Evolutionary conservation across 2,888 invertebrate genomes (phyloP), one percentile per base, ranked within the genome.

Genomic region (Leptarthrus brevirostris): DNA sequence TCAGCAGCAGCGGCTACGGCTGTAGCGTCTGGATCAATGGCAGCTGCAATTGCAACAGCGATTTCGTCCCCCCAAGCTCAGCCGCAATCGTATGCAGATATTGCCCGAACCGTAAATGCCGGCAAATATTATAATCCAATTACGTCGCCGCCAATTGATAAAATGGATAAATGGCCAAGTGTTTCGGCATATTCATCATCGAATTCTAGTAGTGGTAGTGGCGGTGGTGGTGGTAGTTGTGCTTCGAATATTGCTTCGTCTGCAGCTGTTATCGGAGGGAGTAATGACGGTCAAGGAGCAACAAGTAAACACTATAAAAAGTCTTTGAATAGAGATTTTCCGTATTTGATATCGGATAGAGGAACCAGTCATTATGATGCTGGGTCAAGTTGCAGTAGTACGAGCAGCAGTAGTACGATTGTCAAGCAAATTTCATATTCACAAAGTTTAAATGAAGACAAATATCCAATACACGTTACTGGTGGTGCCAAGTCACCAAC

Each of bases 71-170:
- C 78, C 71, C 84, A 79, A 77, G 80, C 78, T 79, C 84, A 77
- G 79, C 85, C 80, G 79, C 86, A 81, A 83, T 93, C 93, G 12
- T 95, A 94, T 86, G 94, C 94, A 0, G 94, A 94, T 81, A 94
- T 94, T 80, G 92, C 94, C 69, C 89, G 91, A 78, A 88, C 86
- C 80, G 84, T 86, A 14, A 82, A 79, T 26, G 80, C 81, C 20
- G 81, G 79, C 64, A 54, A 52, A 44, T 30, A 34, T 70, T 30
- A 34, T 20, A 47, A 36, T 16, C 14, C 66, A 44, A 53, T 70
- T 10, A 52, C 71, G 12, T 70, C 74, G 20, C 71, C 70, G 20
- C 16, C 74, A n/a, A 69, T 53, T 14, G 66, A 69, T 58, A 70
- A 70, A 70, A 74, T 73, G 44, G 79, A 80, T 53, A 79, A 78